Conservation (phyloP, 2,113 vertebrate genomes). For the Euleptes europaea region DNA sequence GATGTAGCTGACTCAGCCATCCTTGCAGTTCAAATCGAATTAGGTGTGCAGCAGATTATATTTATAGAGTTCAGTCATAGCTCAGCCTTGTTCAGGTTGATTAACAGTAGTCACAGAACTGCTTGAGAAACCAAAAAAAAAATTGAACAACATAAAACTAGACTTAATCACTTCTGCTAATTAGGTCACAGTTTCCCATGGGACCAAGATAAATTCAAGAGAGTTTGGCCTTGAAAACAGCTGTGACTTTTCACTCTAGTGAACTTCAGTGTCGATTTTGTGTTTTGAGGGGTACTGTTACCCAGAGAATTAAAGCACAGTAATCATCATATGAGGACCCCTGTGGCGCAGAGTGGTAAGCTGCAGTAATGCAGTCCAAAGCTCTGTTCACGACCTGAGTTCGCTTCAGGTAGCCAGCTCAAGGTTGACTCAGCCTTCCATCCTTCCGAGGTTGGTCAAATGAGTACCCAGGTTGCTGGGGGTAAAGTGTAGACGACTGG, state of each 20-base stretch:
- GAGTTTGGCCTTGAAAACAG: not conserved
- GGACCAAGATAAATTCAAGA: not conserved
- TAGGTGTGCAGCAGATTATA: not conserved
- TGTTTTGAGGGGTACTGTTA: not conserved
- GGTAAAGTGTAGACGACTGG: too few species aligned
- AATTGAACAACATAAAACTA: not conserved
- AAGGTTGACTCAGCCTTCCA: too few species aligned
- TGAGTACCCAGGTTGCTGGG: too few species aligned
- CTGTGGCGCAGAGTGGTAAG: too few species aligned
- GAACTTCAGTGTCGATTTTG: not conserved
- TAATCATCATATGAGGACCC: too few species aligned
- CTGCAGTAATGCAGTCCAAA: too few species aligned
- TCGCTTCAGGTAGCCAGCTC: too few species aligned
- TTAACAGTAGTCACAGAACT: not conserved
- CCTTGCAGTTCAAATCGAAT: slow-evolving; percentile 1
- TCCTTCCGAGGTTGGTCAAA: too few species aligned
- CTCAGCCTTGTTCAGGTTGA: not conserved
- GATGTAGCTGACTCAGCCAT: slow-evolving; percentile 5
- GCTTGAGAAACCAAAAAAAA: not conserved
- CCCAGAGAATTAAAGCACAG: too few species aligned
- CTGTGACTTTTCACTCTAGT: not conserved
- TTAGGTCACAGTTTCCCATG: not conserved
- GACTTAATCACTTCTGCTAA: not conserved
- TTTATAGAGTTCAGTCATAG: slow-evolving; percentile 1
- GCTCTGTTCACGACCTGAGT: too few species aligned